phyloP scores from a whole-genome alignment of 2,797 vertebrate genomes.

The Gallinago stenura region DNA sequence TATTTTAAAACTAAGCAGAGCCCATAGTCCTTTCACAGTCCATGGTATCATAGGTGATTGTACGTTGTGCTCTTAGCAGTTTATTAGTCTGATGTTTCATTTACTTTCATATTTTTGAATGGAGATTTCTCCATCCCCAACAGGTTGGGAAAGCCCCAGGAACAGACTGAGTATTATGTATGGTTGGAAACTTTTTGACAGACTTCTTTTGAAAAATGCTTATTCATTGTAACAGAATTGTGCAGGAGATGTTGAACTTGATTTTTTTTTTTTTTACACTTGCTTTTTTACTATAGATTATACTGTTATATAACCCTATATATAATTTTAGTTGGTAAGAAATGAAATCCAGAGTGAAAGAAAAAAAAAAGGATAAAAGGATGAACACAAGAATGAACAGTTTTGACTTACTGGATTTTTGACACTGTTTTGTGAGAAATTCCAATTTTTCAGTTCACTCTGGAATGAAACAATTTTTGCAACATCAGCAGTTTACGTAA shows the following conservation, averaged over 20 bases:
- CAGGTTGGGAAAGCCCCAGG: background rate
- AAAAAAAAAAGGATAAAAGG: background rate
- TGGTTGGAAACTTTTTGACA: background rate
- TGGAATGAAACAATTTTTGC: background rate
- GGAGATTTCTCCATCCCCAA: background rate
- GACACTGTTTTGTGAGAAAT: background rate
- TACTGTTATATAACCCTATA: background rate
- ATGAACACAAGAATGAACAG: background rate
- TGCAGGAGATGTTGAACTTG: background rate
- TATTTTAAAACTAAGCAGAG: background rate
- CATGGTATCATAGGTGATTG: background rate
- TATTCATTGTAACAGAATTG: background rate
- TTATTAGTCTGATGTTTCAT: background rate
- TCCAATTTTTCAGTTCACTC: background rate
- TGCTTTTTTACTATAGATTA: background rate
- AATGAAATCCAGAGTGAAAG: background rate
- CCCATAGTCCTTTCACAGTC: background rate
- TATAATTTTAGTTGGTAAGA: background rate
- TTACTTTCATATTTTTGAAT: slow-evolving; percentile 4
- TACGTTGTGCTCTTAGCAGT: background rate
- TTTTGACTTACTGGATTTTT: background rate
- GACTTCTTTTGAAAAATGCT: background rate
- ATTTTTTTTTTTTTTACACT: background rate
- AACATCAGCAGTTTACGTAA: background rate
- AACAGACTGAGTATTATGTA: background rate